Conservation (phyloP, 1,140 invertebrate genomes). For the Drosophila micromelanica region DNA sequence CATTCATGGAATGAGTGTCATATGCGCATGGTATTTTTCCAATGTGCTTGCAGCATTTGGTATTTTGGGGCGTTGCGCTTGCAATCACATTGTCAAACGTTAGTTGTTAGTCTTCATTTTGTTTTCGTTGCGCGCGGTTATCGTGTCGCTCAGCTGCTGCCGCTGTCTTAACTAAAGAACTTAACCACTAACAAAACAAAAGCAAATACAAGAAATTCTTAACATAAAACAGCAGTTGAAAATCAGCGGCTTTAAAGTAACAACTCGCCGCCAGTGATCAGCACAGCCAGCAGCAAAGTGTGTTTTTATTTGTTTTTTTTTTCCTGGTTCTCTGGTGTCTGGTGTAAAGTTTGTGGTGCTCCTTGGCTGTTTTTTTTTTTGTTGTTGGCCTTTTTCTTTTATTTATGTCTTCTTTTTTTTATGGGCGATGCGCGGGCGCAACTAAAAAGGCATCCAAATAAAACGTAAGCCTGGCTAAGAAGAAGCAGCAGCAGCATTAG, state of each 20-base stretch:
- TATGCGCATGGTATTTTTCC: constrained; percentile 18
- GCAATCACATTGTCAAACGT: constrained; percentile 42
- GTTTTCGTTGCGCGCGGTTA: constrained; percentile 49
- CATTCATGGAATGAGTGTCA: background rate
- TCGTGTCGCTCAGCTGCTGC: constrained; percentile 35
- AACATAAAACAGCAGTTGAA: constrained; percentile 36
- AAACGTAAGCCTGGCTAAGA: constrained; percentile 50
- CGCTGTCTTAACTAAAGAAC: constrained; percentile 18
- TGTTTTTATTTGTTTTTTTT: constrained; percentile 21
- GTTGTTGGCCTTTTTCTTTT: constrained; percentile 15
- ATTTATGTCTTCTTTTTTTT: constrained; percentile 38
- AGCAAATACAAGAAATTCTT: constrained; percentile 17
- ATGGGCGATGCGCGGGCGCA: constrained; percentile 73
- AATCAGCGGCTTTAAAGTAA: constrained; percentile 18
- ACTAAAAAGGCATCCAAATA: constrained; percentile 47
- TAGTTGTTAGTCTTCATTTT: constrained; percentile 58
- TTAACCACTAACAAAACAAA: constrained; percentile 14
- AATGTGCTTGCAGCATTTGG: constrained; percentile 16
- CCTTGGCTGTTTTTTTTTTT: constrained; percentile 44
- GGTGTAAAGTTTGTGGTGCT: constrained; percentile 39
- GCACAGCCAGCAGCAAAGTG: background rate
- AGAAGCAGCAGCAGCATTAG: constrained; percentile 13
- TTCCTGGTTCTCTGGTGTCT: constrained; percentile 43
- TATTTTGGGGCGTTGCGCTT: constrained; percentile 47
- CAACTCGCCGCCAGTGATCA: constrained; percentile 1